phyloP scores from a whole-genome alignment of 2,888 invertebrate species.

The Temnothorax ravouxi region DNA sequence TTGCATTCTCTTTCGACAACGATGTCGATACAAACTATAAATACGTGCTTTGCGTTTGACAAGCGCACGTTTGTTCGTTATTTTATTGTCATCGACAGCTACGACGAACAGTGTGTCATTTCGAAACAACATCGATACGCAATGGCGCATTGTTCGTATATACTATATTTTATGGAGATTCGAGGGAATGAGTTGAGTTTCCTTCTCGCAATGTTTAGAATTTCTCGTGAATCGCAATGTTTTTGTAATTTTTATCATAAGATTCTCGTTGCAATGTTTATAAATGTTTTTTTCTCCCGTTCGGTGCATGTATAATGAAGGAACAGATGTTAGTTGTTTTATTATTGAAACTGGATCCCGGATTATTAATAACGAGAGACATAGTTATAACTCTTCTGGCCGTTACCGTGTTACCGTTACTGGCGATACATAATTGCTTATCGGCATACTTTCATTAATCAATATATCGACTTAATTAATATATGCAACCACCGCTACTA shows the following conservation, averaged over 20 bases:
- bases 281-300: not conserved
- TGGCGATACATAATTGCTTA: constrained; percentile 28
- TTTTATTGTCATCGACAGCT: constrained; percentile 68
- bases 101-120: constrained; percentile 59
- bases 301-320: not conserved
- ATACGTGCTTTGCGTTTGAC: constrained; percentile 64
- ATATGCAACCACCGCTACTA: constrained; percentile 1
- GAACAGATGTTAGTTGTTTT: not conserved
- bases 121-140: constrained; percentile 61
- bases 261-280: not conserved
- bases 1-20: constrained; percentile 21
- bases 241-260: not conserved
- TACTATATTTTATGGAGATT: constrained; percentile 18
- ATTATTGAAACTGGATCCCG: constrained; percentile 29
- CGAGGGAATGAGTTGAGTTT: constrained; percentile 32
- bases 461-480: constrained; percentile 28
- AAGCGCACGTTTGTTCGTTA: constrained; percentile 72
- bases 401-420: constrained; percentile 23
- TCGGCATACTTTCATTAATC: constrained; percentile 27
- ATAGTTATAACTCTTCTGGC: constrained; percentile 34
- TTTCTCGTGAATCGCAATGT: not conserved
- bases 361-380: constrained; percentile 3
- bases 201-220: constrained; percentile 14
- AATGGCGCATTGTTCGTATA: constrained; percentile 61
- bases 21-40: constrained; percentile 18